Base-by-base conservation (phyloP, 1,140 invertebrate species). In the Spodoptera frugiperda region DNA sequence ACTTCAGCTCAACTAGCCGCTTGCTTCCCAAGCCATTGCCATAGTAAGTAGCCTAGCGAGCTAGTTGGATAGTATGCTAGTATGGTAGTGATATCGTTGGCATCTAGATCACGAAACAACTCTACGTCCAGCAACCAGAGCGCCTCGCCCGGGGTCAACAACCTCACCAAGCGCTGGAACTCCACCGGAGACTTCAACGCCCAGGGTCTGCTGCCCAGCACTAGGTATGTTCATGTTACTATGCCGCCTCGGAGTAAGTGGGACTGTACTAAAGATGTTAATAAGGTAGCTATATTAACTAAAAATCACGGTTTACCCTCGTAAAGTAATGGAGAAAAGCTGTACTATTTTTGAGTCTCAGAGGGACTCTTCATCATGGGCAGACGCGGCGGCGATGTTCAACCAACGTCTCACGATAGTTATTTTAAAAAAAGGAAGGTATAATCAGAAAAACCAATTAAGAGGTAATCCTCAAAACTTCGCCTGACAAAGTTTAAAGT, bases 171-270 rank as follows among this genome's bases (percentile, higher is more conserved):
- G 95, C 93, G 97, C 75, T 98, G 97, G 97, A 97, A 95, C 82
- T 97, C 97, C 3, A 98, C 97, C 0, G 97, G 97, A 49, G 97
- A 98, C 92, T 98, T 98, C 87, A 93, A 92, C 63, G 90, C 92
- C 3, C 91, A 93, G 39, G 93, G 94, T 3, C 85, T 94, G 3
- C 87, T 92, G 44, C 87, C 93, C 74, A 93, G 93, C 85, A 95
- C 95, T 78, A 96, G 96, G 96, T 96, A 89, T 89, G 88, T 78
- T 12, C 1, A 46, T 14, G 33, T 48, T 6, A n/a, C 14, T 33
- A 14, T 0, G 14, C 4, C 21, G 8, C 33, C n/a, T 19, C 15
- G 15, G 12, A 17, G 63, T 67, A 39, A 48, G 19, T 44, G 63
- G 17, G 46, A 39, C 53, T 21, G 17, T 51, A n/a, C 11, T 57